Conservation (phyloP, 2,888 invertebrate species). For the Polymixis flavicincta region DNA sequence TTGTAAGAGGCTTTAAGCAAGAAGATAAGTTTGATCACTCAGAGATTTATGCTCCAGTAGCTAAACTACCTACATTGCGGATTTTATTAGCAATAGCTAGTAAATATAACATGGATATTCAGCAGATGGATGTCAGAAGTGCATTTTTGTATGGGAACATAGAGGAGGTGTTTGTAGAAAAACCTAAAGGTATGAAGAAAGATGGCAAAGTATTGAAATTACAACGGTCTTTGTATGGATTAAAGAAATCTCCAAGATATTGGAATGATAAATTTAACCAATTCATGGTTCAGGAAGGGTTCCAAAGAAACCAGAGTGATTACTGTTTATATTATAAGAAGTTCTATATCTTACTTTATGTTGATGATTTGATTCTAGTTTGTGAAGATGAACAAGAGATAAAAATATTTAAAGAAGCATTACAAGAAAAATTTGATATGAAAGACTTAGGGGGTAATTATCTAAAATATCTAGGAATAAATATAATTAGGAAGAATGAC, state of each 20-base stretch:
- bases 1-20: no score
- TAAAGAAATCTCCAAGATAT: no score
- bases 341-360: neutral
- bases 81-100: no score
- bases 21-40: no score
- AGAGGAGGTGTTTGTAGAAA: neutral
- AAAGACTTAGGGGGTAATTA: conserved; percentile 2
- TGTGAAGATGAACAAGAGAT: no score
- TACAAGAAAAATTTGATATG: conserved; percentile 1
- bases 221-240: neutral
- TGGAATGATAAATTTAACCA: neutral
- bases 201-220: conserved; percentile 10
- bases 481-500: conserved; percentile 6
- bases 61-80: no score
- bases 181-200: neutral
- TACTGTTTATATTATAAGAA: conserved; percentile 2
- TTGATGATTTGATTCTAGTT: conserved; percentile 3
- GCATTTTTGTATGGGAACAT: neutral
- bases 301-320: neutral
- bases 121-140: neutral
- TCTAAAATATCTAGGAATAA: conserved; percentile 13
- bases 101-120: conserved; percentile 11
- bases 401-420: conserved; percentile 2
- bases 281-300: conserved; percentile 12
- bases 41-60: no score